Base-by-base conservation (phyloP, 2,113 vertebrate species). In the Carassius gibelio region DNA sequence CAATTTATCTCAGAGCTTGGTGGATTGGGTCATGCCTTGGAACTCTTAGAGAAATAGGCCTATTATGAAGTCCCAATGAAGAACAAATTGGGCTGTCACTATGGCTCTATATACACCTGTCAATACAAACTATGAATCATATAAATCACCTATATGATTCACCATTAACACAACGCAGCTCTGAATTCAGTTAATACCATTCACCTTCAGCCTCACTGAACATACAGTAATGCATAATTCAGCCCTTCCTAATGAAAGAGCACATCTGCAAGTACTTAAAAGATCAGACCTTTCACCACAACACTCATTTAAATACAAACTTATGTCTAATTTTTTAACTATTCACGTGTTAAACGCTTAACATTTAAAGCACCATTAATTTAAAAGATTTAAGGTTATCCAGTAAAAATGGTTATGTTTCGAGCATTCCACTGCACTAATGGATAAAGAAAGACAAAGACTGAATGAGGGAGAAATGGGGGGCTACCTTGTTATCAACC, bases 321-420 rank as follows among this genome's bases (percentile, higher is more conserved):
- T 36, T 72, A 9, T 45, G 19, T 42, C 36, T 72, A 10, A 45
- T n/a, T 45, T 69, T 74, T 74, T 6, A 21, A 5, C 71, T 23
- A 23, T 21, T 74, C 2, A 8, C 45, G n/a, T n/a, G 38, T 74
- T 48, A 74, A 74, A n/a, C 21, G 9, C 10, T n/a, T n/a, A 48
- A 42, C 48, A 38, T 74, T 74, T 48, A 74, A 74, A 45, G 38
- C 71, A 23, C 38, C 21, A 78, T n/a, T 78, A 78, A 61, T n/a
- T 78, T 19, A 38, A 61, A 59, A 38, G 75, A 76, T 34, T 38
- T 3, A 69, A 69, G 34, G 19, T 30, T 19, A 57, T 55, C 19
- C 52, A 21, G 30, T 57, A 10, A 78, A 61, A 78, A 78, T 78
- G 5, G 11, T 42, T 61, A 78, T 78, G 76, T 61, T 19, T 48